These are phyloP conservation scores for Scaptomyza polygonia DNA, from an alignment of 2,888 invertebrate genomes.

Conservation along the genomic window DNA sequence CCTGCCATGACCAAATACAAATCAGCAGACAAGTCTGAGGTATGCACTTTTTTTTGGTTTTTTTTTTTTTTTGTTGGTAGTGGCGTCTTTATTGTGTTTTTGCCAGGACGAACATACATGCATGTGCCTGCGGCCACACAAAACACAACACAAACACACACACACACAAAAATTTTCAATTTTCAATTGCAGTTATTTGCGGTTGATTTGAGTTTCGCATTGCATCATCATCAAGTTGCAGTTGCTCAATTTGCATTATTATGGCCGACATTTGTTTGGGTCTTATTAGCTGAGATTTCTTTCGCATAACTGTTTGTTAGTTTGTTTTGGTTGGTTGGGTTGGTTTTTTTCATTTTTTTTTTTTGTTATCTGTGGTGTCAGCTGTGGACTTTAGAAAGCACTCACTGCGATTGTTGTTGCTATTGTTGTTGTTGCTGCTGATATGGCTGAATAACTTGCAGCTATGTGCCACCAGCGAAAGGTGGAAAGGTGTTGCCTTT, in stretches of 20 bases:
- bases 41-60: slow-evolving; percentile 9
- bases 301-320: slow-evolving; percentile 34
- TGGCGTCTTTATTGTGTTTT: slow-evolving; percentile 38
- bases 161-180: neutral
- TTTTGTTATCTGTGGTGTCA: slow-evolving; percentile 26
- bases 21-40: slow-evolving; percentile 26
- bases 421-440: slow-evolving; percentile 25
- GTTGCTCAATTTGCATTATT: slow-evolving; percentile 76
- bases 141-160: too few relatives aligned
- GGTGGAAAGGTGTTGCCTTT: slow-evolving; percentile 75
- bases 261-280: slow-evolving; percentile 57
- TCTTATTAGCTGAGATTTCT: slow-evolving; percentile 66
- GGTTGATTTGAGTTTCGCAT: slow-evolving; percentile 53
- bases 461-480: slow-evolving; percentile 69
- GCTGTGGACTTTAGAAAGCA: slow-evolving; percentile 66
- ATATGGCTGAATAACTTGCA: slow-evolving; percentile 72
- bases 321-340: slow-evolving; percentile 14
- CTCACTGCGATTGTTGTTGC: slow-evolving; percentile 15
- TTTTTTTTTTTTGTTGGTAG: slow-evolving; percentile 24
- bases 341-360: too few relatives aligned
- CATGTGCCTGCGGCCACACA: slow-evolving; percentile 31
- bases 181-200: slow-evolving; percentile 54
- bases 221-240: slow-evolving; percentile 56
- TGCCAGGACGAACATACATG: slow-evolving; percentile 22
- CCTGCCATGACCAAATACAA: slow-evolving; percentile 56